Percentiles rank a stretch among this genome's conserved stretches.
Evolutionary conservation across 2,888 invertebrate genomes (phyloP).

Genomic region (Callosobruchus maculatus): DNA sequence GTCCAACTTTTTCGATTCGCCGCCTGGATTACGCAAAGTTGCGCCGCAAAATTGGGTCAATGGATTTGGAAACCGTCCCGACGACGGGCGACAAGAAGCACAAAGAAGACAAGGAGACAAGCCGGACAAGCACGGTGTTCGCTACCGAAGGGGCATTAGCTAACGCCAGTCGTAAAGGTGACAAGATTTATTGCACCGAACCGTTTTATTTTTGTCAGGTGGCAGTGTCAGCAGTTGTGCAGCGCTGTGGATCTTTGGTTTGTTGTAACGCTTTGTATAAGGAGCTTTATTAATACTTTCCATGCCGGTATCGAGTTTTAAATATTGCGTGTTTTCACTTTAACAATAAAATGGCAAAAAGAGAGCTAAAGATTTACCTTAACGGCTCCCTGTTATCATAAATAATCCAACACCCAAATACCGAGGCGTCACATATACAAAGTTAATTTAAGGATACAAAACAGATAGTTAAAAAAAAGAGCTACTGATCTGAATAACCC

Average conservation of each 20-base stretch:
- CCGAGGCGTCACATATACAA: no score
- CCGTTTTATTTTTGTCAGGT: not conserved
- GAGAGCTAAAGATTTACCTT: no score
- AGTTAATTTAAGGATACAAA: no score
- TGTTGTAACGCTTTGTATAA: not conserved
- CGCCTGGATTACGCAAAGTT: conserved; percentile 19
- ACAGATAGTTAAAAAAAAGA: no score
- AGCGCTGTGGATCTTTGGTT: not conserved
- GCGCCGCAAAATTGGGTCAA: conserved; percentile 19
- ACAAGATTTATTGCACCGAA: conserved; percentile 4
- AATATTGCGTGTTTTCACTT: no score
- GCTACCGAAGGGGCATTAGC: conserved; percentile 5
- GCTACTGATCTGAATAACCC: no score
- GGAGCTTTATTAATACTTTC: no score
- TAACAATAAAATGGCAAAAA: no score
- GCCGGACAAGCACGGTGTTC: not conserved
- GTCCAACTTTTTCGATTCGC: not conserved
- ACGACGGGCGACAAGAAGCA: not conserved
- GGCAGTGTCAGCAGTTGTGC: not conserved
- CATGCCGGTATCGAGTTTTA: no score
- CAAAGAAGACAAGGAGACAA: not conserved
- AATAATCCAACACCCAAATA: no score
- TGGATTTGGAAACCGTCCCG: conserved; percentile 1
- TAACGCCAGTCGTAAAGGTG: conserved; percentile 4
- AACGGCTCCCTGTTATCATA: no score